phyloP scores from a whole-genome alignment of 53 echinoderm and acorn worm species.

The Henricia sp. region DNA sequence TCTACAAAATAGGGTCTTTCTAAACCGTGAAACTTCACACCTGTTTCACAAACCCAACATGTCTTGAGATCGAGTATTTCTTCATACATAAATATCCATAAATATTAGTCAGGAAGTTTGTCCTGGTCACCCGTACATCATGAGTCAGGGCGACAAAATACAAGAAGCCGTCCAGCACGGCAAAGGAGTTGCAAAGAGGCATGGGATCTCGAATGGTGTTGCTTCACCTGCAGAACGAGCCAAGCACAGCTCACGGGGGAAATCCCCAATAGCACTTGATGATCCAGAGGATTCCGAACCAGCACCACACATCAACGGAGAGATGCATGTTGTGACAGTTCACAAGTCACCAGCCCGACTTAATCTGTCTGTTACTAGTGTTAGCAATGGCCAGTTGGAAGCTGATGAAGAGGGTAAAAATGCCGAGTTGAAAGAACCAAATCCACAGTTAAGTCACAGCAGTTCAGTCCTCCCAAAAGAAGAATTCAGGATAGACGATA shows the following conservation, averaged over 20 bases:
- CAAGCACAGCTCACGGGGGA: constrained; percentile 42
- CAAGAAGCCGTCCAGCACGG: constrained; percentile 28
- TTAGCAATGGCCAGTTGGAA: constrained; percentile 63
- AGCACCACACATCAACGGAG: constrained; percentile 55
- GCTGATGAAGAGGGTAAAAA: constrained; percentile 8
- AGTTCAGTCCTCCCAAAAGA: constrained; percentile 58
- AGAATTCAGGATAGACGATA: constrained; percentile 59
- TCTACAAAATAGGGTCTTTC: constrained; percentile 16
- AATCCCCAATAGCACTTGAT: constrained; percentile 29
- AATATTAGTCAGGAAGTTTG: not conserved
- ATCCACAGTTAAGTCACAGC: constrained; percentile 51
- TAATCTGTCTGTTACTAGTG: constrained; percentile 53
- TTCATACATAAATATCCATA: too few relatives aligned
- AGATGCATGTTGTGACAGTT: constrained; percentile 36
- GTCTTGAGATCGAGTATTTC: too few relatives aligned
- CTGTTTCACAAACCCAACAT: not conserved
- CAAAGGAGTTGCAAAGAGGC: constrained; percentile 10
- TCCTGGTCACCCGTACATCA: not conserved
- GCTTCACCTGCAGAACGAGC: constrained; percentile 47
- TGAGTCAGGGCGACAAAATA: constrained; percentile 41
- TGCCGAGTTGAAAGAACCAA: not conserved
- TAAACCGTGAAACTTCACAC: not conserved
- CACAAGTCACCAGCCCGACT: constrained; percentile 53
- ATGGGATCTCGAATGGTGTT: constrained; percentile 63
- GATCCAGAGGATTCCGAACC: constrained; percentile 3